A percentile compares a stretch with the other conserved stretches of the same genome.
Evolutionary conservation across 2,113 vertebrate species (phyloP).

Genomic region (Dromas ardeola): DNA sequence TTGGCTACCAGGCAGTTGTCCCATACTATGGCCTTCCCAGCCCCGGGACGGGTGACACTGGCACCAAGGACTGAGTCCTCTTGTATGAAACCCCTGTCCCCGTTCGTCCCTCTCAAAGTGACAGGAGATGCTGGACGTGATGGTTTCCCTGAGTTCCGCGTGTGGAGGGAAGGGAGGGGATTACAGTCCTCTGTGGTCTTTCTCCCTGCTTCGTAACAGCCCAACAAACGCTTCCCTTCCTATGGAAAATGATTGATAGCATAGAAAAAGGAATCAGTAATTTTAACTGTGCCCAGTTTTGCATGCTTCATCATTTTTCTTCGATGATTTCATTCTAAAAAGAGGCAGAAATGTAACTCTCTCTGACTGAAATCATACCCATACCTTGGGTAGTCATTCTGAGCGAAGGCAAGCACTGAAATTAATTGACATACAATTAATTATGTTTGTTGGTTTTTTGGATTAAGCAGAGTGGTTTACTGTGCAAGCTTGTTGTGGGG

Average conservation of each 20-base stretch:
- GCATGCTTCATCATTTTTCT: background rate
- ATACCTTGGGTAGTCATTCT: background rate
- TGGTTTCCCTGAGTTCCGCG: background rate
- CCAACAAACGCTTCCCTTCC: background rate
- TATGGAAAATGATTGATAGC: background rate
- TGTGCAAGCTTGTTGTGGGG: background rate
- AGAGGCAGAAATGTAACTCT: background rate
- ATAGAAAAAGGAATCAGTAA: background rate
- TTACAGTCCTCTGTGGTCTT: background rate
- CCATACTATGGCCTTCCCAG: fast-evolving
- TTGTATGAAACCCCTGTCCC: background rate
- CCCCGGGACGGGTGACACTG: background rate
- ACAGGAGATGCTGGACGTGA: background rate
- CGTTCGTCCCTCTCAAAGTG: background rate
- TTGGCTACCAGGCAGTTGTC: fast-evolving
- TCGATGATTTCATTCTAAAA: background rate
- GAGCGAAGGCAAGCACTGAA: background rate
- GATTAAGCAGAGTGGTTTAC: background rate
- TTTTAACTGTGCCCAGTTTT: background rate
- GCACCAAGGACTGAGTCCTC: fast-evolving
- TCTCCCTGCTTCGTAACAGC: background rate
- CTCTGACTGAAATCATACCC: background rate
- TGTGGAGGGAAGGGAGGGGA: background rate
- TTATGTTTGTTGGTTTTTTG: background rate
- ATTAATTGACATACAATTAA: background rate